These are phyloP conservation scores for Condylostylus longicornis DNA, from an alignment of 1,140 invertebrate species.

Conservation along the genomic window DNA sequence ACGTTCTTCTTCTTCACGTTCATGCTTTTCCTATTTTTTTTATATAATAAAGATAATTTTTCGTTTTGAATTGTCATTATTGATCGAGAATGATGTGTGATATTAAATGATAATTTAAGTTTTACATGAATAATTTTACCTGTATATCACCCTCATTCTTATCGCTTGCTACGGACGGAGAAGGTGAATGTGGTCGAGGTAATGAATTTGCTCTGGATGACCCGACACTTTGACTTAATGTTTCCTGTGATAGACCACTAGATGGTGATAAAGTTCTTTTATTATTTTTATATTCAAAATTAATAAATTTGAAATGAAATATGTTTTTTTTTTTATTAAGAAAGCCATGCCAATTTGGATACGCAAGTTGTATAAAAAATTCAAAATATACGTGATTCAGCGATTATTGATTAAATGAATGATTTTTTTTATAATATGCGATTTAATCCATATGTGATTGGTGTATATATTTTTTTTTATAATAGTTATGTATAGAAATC, in stretches of 20 bases:
- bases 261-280: conserved; percentile 41
- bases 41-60: neutral
- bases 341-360: neutral
- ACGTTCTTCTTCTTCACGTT: conserved; percentile 82
- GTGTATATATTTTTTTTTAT: no score
- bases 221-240: conserved; percentile 38
- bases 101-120: no score
- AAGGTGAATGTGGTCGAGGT: conserved; percentile 64
- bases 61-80: neutral
- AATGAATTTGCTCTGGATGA: conserved; percentile 44
- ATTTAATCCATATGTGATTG: no score
- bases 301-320: neutral
- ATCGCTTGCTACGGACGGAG: conserved; percentile 64
- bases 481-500: no score
- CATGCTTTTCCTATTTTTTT: conserved; percentile 59
- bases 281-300: conserved; percentile 8
- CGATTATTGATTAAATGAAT: no score
- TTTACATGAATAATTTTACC: no score
- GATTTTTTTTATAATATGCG: no score
- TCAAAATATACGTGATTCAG: conserved; percentile 1
- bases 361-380: conserved; percentile 5
- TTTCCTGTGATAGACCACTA: conserved; percentile 47
- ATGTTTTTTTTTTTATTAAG: conserved; percentile 3
- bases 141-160: conserved; percentile 44
- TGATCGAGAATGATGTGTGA: no score